These are phyloP conservation scores for Drosophila planitibia DNA, from an alignment of 2,888 invertebrate species.

Conservation along the genomic window DNA sequence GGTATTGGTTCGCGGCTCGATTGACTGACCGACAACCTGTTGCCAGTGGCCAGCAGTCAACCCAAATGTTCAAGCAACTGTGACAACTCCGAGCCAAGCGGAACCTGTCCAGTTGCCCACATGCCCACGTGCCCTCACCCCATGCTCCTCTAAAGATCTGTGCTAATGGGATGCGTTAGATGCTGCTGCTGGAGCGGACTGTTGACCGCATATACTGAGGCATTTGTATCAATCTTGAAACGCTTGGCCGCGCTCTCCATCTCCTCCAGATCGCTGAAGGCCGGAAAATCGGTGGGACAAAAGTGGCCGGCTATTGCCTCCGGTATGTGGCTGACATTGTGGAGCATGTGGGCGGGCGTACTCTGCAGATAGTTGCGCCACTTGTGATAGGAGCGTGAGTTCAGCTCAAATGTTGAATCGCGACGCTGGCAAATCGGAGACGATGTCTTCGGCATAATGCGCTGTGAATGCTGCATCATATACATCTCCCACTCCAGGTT, in stretches of 20 bases:
- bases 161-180: slow-evolving; percentile 58
- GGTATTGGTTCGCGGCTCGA: slow-evolving; percentile 27
- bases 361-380: slow-evolving; percentile 78
- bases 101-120: slow-evolving; percentile 37
- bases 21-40: slow-evolving; percentile 69
- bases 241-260: slow-evolving; percentile 79
- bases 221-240: slow-evolving; percentile 63
- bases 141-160: slow-evolving; percentile 52
- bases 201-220: neutral
- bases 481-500: slow-evolving; percentile 84
- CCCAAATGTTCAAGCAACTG: neutral
- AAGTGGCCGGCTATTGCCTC: slow-evolving; percentile 83
- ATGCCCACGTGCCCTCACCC: neutral
- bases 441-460: slow-evolving; percentile 82
- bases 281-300: slow-evolving; percentile 77
- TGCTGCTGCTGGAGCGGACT: slow-evolving; percentile 22
- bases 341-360: slow-evolving; percentile 76
- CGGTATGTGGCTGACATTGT: slow-evolving; percentile 78
- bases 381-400: slow-evolving; percentile 69
- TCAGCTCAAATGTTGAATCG: slow-evolving; percentile 26
- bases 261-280: slow-evolving; percentile 73
- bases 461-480: slow-evolving; percentile 78
- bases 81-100: slow-evolving; percentile 53
- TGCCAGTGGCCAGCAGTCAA: slow-evolving; percentile 56
- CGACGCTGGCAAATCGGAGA: slow-evolving; percentile 76